A percentile compares a stretch with the other conserved stretches of the same genome.
These are phyloP conservation scores for Ceratina australensis DNA, from an alignment of 1,140 invertebrate genomes.

Conservation along the genomic window DNA sequence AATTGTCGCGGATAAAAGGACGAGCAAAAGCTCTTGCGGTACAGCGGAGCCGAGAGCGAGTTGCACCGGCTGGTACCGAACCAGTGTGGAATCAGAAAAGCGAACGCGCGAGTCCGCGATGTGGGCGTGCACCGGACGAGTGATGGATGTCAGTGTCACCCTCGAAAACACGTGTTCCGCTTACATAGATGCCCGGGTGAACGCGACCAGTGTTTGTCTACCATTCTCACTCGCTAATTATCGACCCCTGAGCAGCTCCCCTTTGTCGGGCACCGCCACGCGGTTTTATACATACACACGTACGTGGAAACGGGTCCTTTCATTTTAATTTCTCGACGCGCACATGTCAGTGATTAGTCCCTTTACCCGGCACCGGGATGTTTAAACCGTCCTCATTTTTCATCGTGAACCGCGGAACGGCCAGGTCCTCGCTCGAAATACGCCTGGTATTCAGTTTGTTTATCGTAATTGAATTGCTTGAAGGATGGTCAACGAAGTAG, in stretches of 20 bases:
- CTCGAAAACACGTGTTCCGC: constrained; percentile 73
- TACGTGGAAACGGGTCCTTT: constrained; percentile 56
- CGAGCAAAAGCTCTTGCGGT: background rate
- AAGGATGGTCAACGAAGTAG: background rate
- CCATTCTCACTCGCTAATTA: constrained; percentile 76
- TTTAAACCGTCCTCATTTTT: constrained; percentile 27
- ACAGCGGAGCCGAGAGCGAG: too few relatives aligned
- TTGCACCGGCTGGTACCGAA: too few relatives aligned
- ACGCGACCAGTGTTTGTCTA: constrained; percentile 73
- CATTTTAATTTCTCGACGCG: constrained; percentile 53
- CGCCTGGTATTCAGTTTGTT: too few relatives aligned
- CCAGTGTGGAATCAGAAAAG: constrained; percentile 31
- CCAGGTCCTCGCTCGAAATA: too few relatives aligned
- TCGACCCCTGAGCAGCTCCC: constrained; percentile 57
- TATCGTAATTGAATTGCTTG: background rate
- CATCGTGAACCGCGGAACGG: background rate
- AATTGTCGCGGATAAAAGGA: constrained; percentile 33
- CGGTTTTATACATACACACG: constrained; percentile 58
- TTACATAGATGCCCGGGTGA: constrained; percentile 69
- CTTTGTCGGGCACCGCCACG: constrained; percentile 56
- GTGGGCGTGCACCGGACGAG: constrained; percentile 70
- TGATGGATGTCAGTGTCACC: constrained; percentile 77
- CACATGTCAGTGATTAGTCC: constrained; percentile 58
- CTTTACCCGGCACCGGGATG: constrained; percentile 4
- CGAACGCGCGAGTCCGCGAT: constrained; percentile 44